Base-by-base conservation (phyloP, 2,797 vertebrate species). In the Micropoecilia bifurca region DNA sequence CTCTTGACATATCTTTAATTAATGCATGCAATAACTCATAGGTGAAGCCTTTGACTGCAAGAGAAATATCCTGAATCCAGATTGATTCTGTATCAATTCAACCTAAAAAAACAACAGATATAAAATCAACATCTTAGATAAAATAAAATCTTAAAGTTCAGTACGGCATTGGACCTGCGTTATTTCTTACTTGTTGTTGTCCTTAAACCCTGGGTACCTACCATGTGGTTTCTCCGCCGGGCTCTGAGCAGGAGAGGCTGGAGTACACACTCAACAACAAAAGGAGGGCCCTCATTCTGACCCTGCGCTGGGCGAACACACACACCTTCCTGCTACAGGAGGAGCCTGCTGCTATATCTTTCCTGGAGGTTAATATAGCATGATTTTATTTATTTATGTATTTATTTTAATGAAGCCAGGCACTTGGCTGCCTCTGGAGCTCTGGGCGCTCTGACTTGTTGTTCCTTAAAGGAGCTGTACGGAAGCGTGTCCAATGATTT, bases 171-270 rank as follows among this genome's bases (percentile, higher is more conserved):
- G 45, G 48, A 20, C 66, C 30, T 71, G 25, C 20, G 12, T 73
- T 7, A 66, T 48, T 33, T 3, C 1, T 10, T 2, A 33, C 6
- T 80, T 75, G 82, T 36, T 75, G 8, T 6, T 92, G 87, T 90
- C 96, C 96, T 96, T 98, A 99, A 96, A 98, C 96, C 82, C 59
- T 75, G 10, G 92, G 93, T 87, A 99, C 97, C 92, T 99, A 99
- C 92, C 97, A 99, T 63, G 95, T 96, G 75, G 96, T 97, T 85
- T 95, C 97, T 84, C 98, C 97, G 0, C 98, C 98, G 78, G 97
- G 97, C 84, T 97, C 98, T 4, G 98, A 99, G 80, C 98, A 99
- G 91, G 98, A 99, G 91, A 97, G 97, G 86, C 85, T 98, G 96
- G 98, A 99, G 88, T 98, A 98, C 69, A 92, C 97, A 2, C 92